Conservation (phyloP, 64 coral and sea anemone genomes). For the Platygyra sinensis region DNA sequence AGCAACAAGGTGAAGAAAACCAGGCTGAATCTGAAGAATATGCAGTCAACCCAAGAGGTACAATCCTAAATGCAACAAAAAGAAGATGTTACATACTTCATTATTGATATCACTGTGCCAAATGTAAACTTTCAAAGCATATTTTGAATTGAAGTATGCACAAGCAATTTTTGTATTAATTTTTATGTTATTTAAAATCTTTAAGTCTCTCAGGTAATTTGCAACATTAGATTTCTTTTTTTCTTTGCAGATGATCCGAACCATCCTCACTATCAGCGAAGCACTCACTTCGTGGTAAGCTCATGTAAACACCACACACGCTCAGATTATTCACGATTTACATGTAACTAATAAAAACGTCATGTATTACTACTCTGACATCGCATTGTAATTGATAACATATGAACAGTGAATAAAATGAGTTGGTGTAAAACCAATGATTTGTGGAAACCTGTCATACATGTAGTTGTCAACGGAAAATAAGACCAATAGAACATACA, state of each 20-base stretch:
- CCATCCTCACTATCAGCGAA: conserved; percentile 76
- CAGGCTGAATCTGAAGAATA: not conserved
- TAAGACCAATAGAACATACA: not conserved
- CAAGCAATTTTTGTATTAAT: not conserved
- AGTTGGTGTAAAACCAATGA: too few species aligned
- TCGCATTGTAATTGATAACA: too few species aligned
- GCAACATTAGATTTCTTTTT: not conserved
- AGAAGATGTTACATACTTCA: too few species aligned
- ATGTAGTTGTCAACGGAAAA: too few species aligned
- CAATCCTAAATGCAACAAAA: not conserved
- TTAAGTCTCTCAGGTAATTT: not conserved
- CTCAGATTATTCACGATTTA: too few species aligned
- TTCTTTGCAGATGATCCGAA: conserved; percentile 63
- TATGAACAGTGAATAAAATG: too few species aligned
- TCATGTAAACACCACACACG: not conserved
- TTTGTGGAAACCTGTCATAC: too few species aligned
- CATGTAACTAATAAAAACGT: too few species aligned
- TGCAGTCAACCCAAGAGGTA: conserved; percentile 14
- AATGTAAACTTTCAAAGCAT: too few species aligned
- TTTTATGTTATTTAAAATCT: not conserved
- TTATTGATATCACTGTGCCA: too few species aligned
- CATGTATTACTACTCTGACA: too few species aligned
- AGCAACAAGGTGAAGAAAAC: not conserved
- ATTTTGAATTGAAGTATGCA: too few species aligned
- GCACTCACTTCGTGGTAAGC: conserved; percentile 83